Evolutionary conservation across 2,797 vertebrate species (phyloP), one percentile per base, ranked within the genome.

Genomic region (Austrolebias charrua): DNA sequence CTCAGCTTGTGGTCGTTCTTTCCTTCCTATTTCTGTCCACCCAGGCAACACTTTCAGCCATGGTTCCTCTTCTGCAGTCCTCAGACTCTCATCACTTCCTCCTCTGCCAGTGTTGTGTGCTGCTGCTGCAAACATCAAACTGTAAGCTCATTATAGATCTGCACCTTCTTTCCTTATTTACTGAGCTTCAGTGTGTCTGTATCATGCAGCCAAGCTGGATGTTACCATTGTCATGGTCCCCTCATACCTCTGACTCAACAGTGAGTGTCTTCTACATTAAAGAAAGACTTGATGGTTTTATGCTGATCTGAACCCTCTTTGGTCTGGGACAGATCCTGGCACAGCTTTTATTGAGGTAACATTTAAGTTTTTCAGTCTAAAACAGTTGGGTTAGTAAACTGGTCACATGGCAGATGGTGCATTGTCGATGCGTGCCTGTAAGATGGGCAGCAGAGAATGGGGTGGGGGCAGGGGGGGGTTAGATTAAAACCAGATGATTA

Each of bases 401-500:
- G 40, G 47, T 29, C 57, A 85, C 80, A 77, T 83, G 84, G 86
- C 88, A 90, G 88, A 91, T 89, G 89, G 90, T 70, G 77, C 40
- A 40, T 82, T 40, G 76, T 63, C 54, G 75, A 57, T 33, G 60
- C 60, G 73, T 82, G 71, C 60, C 69, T 54, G 69, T 47, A 46
- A 55, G 51, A 19, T 1, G 53, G 35, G 57, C 35, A 43, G 53
- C 20, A 14, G 47, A 43, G 64, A 40, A 8, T 6, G 50, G 40
- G 6, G 28, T 10, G 42, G 11, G 9, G 11, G 44, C 18, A 28
- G 62, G 52, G n/a, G 6, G 2, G 20, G 87, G 84, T 81, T 89
- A 88, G 90, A 88, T 90, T 88, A 88, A 90, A 84, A 83, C 84
- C 82, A 82, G 76, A 82, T 81, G 88, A 92, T 92, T 90, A 92